Base-by-base conservation (phyloP, 2,113 vertebrate genomes). In the Cynocephalus volans region DNA sequence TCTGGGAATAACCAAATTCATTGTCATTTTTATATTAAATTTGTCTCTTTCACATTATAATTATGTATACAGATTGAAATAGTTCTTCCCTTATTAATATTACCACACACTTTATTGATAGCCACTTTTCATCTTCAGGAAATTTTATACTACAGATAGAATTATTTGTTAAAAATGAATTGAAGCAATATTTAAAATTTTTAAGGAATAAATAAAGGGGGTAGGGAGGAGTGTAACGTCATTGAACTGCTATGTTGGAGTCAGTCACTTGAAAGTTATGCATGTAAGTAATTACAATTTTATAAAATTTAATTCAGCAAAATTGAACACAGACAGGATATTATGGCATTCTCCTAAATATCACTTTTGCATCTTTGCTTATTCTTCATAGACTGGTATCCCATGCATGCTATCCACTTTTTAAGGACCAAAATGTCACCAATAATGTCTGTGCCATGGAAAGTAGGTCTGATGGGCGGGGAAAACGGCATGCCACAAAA, bases 371-470 rank as follows among this genome's bases (percentile, higher is more conserved):
- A 28, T 70, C 26, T 41, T 82, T 76, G 21, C 54, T 88, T 82
- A 1, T 79, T 85, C n/a, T 80, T 67, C 81, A 82, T 96, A 99
- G 99, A 18, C 8, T 99, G 93, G 99, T 99, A 19, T 99, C 99
- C 0, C 98, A 99, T 88, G 96, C 98, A 45, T 99, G 99, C 91
- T 99, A 99, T 50, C 99, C 99, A 75, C 98, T 98, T 70, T 98
- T 98, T 97, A 99, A 98, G 97, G 98, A 98, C 4, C 83, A 98
- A 75, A 96, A 95, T 64, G 73, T 93, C 17, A 88, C 95, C 75
- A 72, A 96, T 77, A 96, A 89, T 58, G 88, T 9, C 2, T 99
- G 99, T 41, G 98, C 98, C 14, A 98, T 99, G 88, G 98, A 98
- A 85, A 99, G 98, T 48, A 96, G 97, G 56, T 87, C 97, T 70